phyloP scores from a whole-genome alignment of 2,113 vertebrate species.

The Callithrix jacchus region DNA sequence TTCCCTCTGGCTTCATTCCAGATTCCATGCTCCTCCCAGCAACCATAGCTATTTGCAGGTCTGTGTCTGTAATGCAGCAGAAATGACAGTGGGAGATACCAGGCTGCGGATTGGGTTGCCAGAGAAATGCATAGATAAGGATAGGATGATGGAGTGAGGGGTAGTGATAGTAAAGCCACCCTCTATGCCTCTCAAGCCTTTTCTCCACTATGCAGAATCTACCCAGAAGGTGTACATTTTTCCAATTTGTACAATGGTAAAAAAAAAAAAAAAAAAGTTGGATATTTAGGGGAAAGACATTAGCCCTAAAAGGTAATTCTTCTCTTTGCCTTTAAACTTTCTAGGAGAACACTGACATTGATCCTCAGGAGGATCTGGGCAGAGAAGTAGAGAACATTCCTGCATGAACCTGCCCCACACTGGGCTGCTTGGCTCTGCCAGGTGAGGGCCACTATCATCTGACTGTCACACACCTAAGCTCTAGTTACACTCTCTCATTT shows the following conservation, averaged over 20 bases:
- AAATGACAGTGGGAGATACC: not conserved
- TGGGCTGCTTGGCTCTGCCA: too few relatives aligned
- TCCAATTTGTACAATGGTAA: not conserved
- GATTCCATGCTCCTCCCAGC: not conserved
- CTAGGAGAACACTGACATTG: not conserved
- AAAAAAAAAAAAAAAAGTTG: not conserved
- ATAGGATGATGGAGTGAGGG: not conserved
- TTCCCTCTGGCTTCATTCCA: not conserved
- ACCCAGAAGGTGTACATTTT: not conserved
- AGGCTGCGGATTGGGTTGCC: not conserved
- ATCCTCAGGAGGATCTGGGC: not conserved
- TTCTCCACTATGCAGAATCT: not conserved
- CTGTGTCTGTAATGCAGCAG: not conserved
- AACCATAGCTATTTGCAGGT: not conserved
- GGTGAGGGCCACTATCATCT: too few relatives aligned
- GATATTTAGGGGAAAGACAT: not conserved
- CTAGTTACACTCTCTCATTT: too few relatives aligned
- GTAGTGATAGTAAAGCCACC: not conserved
- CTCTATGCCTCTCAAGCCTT: not conserved
- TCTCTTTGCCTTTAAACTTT: not conserved
- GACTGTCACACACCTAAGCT: too few relatives aligned
- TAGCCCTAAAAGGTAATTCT: not conserved
- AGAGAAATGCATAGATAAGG: not conserved
- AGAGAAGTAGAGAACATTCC: too few relatives aligned
- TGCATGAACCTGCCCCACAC: too few relatives aligned